These are phyloP conservation scores for Lepidocyrtinus sp. DNA, from an alignment of 2,888 invertebrate species.

Conservation along the genomic window DNA sequence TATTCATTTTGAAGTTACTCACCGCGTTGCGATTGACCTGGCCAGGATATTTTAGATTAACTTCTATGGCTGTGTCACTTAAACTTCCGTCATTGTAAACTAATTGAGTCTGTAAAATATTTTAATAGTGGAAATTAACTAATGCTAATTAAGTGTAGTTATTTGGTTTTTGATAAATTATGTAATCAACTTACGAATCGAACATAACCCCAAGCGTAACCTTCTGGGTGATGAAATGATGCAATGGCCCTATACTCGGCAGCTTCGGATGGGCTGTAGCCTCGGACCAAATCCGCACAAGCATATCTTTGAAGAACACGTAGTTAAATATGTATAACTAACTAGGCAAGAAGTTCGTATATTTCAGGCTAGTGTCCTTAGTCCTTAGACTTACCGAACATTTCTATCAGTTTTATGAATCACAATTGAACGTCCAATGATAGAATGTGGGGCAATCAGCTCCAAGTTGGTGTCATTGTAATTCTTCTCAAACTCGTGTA, in stretches of 20 bases:
- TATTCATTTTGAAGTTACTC: conserved; percentile 71
- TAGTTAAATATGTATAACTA: conserved; percentile 21
- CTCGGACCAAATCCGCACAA: conserved; percentile 88
- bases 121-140: neutral
- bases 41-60: conserved; percentile 90
- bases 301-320: conserved; percentile 80
- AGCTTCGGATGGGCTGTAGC: conserved; percentile 90
- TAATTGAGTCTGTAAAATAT: conserved; percentile 81
- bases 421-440: conserved; percentile 89
- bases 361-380: too few species aligned
- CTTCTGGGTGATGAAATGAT: conserved; percentile 91
- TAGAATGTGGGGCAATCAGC: conserved; percentile 85
- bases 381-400: conserved; percentile 45
- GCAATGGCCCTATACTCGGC: conserved; percentile 89
- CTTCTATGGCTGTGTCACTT: conserved; percentile 92
- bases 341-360: neutral
- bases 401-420: conserved; percentile 80
- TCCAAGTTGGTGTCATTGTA: conserved; percentile 88
- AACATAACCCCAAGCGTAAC: conserved; percentile 88
- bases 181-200: conserved; percentile 78
- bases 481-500: conserved; percentile 73
- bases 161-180: conserved; percentile 1
- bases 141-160: conserved; percentile 18
- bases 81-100: conserved; percentile 88
- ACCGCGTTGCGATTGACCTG: conserved; percentile 86